Evolutionary conservation across 2,113 vertebrate species (phyloP).

Genomic region (Tragelaphus scriptus): DNA sequence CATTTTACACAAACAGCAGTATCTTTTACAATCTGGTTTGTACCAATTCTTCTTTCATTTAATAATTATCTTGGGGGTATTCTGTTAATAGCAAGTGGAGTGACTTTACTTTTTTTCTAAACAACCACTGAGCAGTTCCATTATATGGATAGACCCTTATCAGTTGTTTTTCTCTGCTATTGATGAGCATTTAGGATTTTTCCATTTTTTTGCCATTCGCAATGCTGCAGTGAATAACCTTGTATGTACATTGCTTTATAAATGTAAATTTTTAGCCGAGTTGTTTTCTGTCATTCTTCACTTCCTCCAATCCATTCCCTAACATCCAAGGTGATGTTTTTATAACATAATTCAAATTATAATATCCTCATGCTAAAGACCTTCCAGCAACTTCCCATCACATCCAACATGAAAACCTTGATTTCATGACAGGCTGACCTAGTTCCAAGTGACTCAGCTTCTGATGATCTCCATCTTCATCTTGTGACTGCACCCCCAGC

Average conservation of each 20-base stretch:
- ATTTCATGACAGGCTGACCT: not conserved
- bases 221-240: not conserved
- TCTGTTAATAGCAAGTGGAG: not conserved
- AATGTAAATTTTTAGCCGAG: not conserved
- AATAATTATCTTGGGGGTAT: not conserved
- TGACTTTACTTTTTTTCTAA: not conserved
- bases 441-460: not conserved
- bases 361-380: not conserved
- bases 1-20: not conserved
- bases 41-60: not conserved
- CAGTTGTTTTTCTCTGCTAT: not conserved
- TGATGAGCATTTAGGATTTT: not conserved
- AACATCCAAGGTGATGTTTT: not conserved
- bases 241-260: not conserved
- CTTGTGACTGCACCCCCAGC: not conserved
- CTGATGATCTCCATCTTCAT: not conserved
- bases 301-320: not conserved
- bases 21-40: not conserved
- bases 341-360: not conserved
- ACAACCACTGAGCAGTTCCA: not conserved
- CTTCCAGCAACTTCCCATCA: not conserved
- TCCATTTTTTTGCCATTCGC: not conserved
- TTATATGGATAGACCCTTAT: not conserved
- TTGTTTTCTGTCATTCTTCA: not conserved
- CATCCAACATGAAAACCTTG: not conserved